Evolutionary conservation across 2,888 invertebrate species (phyloP).

Genomic region (Ophioninae sp.): DNA sequence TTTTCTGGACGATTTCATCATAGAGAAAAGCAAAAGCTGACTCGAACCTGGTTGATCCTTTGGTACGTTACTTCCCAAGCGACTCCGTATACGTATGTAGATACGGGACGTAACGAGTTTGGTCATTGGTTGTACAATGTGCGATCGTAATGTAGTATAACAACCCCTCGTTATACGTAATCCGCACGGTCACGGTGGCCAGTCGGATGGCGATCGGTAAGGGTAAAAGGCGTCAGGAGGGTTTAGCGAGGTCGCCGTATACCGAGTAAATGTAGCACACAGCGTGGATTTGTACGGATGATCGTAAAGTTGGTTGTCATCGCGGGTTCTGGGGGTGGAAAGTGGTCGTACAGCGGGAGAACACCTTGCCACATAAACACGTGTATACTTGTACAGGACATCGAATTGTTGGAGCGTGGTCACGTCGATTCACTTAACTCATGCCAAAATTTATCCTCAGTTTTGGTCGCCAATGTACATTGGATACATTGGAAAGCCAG

Average conservation of each 20-base stretch:
- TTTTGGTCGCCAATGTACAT: slow-evolving; percentile 1
- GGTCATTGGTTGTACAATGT: slow-evolving; percentile 10
- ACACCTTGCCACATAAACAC: background rate
- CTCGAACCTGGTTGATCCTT: background rate
- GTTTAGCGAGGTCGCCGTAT: background rate
- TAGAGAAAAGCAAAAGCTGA: too few species aligned
- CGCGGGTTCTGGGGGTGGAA: slow-evolving; percentile 38
- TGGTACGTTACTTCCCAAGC: background rate
- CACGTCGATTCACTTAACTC: slow-evolving; percentile 19
- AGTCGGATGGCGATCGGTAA: background rate
- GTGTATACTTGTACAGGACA: background rate
- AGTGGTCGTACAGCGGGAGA: slow-evolving; percentile 24
- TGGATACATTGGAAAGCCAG: slow-evolving; percentile 38
- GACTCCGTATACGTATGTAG: background rate
- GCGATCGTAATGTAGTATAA: slow-evolving; percentile 49
- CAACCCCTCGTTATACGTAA: slow-evolving; percentile 58
- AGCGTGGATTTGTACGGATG: slow-evolving; percentile 62
- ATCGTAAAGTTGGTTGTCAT: slow-evolving; percentile 63
- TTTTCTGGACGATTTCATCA: too few species aligned
- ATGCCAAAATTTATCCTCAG: slow-evolving; percentile 11
- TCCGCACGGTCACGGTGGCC: slow-evolving; percentile 53
- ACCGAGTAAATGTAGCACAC: slow-evolving; percentile 31
- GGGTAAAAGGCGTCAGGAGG: background rate
- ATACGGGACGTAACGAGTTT: slow-evolving; percentile 22
- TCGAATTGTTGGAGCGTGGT: slow-evolving; percentile 8